Evolutionary conservation across 2,113 vertebrate species (phyloP), one percentile per base, ranked within the genome.

Genomic region (Cynoglossus semilaevis): DNA sequence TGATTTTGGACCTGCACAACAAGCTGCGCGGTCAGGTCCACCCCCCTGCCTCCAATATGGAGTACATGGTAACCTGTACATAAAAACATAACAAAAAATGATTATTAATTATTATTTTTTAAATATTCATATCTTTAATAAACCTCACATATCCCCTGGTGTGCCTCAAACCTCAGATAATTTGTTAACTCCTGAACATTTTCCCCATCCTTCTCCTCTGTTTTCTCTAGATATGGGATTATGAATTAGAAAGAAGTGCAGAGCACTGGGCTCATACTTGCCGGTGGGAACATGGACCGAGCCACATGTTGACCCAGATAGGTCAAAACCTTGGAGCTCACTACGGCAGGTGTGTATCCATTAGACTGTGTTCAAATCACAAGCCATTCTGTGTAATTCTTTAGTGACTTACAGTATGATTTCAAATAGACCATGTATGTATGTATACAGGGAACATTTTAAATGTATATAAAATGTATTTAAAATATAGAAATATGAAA

Each of bases 1-100:
- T 95, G 63, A 98, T 99, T 80, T 86, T 99, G 85, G 94, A 99
- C 86, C 90, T 98, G 63, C 97, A 99, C 89, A 99, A 99, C 90
- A 98, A 95, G 83, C 89, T 99, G 68, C 90, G 97, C 48, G 94
- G 96, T 83, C 93, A 98, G 79, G 96, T 98, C 67, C 90, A 96
- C 83, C 97, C 97, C 58, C 92, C 94, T 40, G 95, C 97, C 59
- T 95, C 97, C 69, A 98, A 99, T 89, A 99, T 99, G 96, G 96
- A 99, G 85, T 94, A 94, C 86, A 99, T 99, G 97, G 97, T 99
- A 89, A 93, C 93, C 62, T 17, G 0, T 29, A 22, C 42, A 10
- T 5, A 58, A 4, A 52, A 63, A 14, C 8, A 12, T 15, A 14
- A 41, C 38, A 10, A 14, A 29, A 4, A 29, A 29, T 29, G 2